A percentile compares a stretch with the other conserved stretches of the same genome.
Conservation (phyloP, 2,797 vertebrate species). For the Neomorphus geoffroyi region DNA sequence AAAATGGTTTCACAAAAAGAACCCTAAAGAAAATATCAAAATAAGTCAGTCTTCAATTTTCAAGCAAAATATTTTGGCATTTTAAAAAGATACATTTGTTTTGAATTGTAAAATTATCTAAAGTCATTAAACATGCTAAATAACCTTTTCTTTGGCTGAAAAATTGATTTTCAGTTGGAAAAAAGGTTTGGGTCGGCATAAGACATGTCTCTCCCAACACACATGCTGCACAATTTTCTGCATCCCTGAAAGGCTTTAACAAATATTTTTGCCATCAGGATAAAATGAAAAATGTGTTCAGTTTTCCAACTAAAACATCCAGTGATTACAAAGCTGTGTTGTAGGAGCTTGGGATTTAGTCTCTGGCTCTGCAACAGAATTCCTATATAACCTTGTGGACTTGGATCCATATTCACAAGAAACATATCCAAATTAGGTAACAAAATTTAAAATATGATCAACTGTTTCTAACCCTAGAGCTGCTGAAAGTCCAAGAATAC, state of each 20-base stretch:
- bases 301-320: constrained; percentile 18
- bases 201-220: not conserved
- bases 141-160: not conserved
- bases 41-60: not conserved
- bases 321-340: not conserved
- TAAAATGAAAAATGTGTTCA: constrained; percentile 13
- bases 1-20: not conserved
- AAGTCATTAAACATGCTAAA: not conserved
- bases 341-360: not conserved
- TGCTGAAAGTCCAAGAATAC: not conserved
- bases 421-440: not conserved
- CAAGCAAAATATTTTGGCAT: not conserved
- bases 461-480: not conserved
- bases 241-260: not conserved
- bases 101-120: not conserved
- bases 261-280: not conserved
- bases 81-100: not conserved
- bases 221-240: not conserved
- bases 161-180: not conserved
- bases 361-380: constrained; percentile 4
- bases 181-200: not conserved
- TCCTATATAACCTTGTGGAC: not conserved
- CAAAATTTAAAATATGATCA: not conserved
- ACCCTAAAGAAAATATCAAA: too few relatives aligned
- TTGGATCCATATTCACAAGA: not conserved